Evolutionary conservation across 2,113 vertebrate species (phyloP), one percentile per base, ranked within the genome.

Genomic region (Gymnorhina tibicen): DNA sequence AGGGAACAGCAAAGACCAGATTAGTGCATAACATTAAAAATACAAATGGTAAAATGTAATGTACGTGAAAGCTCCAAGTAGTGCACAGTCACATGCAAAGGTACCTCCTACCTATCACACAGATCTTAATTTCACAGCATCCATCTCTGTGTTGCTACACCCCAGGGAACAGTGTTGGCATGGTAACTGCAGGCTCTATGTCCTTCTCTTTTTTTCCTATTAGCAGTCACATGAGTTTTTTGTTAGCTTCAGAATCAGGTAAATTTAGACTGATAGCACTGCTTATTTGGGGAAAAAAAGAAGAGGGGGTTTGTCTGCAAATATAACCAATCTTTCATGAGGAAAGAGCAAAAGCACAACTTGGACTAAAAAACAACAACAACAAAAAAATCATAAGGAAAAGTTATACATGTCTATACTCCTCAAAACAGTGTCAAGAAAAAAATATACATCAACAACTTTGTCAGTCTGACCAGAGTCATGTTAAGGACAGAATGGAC

Each of bases 111-210:
- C 92, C 50, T 73, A 82, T 81, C 24, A 42, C 88, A 82, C 64
- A 94, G 50, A 76, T 77, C 79, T 95, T 93, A 92, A 63, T 93
- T 97, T 95, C 94, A 91, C 79, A 96, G 90, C 94, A 97, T 97
- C 95, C 88, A 69, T 70, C 91, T 95, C 96, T 97, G 80, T 91
- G 88, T 83, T 91, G 93, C 85, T 94, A 83, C 92, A 86, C 91
- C 80, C 89, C 27, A 41, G 72, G 84, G 87, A 97, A 76, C n/a
- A 89, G 74, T 24, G 98, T 98, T 98, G 98, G 91, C 97, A 98
- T 98, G 95, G 98, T 94, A 98, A 98, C 98, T 5, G 64, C 67
- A 94, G 91, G 91, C 95, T 96, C 91, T 37, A 67, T 73, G 68
- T 69, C 94, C 95, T 85, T 10, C 50, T 60, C 60, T 84, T 28